Evolutionary conservation across 2,888 invertebrate genomes (phyloP), one percentile per base, ranked within the genome.

Genomic region (Chrysomela aeneicollis): DNA sequence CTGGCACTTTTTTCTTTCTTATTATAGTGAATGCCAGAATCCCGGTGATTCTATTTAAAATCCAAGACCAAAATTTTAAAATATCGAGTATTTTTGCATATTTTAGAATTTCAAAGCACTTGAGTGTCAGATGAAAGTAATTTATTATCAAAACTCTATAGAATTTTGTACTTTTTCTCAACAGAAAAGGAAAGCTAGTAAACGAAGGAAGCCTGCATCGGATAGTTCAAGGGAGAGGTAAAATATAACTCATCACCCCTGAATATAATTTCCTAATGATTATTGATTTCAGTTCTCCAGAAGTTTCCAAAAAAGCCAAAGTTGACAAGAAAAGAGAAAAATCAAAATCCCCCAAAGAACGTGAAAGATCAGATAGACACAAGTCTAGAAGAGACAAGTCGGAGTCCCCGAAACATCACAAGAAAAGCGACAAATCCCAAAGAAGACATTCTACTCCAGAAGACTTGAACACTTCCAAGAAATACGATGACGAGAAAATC

Each of bases 201-300:
- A 86, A 83, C 87, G 85, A 77, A 85, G 84, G 70, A 84, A 84
- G 68, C 85, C 85, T 61, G 82, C 85, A 47, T 84, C 86, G 54
- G 86, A 86, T 62, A 86, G 85, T 76, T 86, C 87, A 21, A 82
- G 85, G 73, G 86, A 86, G 69, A 87, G 86, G 88, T 88, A 78
- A 77, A 76, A 64, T 49, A 50, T 63, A n/a, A 50, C 12, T 4
- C 15, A 21, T 19, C 21, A 50, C 12, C 17, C 19, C n/a, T 50
- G 5, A 53, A 53, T 64, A 17, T 58, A 37, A 67, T 54, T 32
- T 54, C 54, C 8, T 37, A 5, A 35, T 18, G 30, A 21, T 55
- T 55, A 12, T 42, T n/a, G 4, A 42, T 71, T 71, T 58, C 63
- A 81, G 81, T 70, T 81, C 81, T 2, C 78, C 79, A 12, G 78